phyloP scores from a whole-genome alignment of 2,113 vertebrate species.

The Oryctolagus cuniculus region DNA sequence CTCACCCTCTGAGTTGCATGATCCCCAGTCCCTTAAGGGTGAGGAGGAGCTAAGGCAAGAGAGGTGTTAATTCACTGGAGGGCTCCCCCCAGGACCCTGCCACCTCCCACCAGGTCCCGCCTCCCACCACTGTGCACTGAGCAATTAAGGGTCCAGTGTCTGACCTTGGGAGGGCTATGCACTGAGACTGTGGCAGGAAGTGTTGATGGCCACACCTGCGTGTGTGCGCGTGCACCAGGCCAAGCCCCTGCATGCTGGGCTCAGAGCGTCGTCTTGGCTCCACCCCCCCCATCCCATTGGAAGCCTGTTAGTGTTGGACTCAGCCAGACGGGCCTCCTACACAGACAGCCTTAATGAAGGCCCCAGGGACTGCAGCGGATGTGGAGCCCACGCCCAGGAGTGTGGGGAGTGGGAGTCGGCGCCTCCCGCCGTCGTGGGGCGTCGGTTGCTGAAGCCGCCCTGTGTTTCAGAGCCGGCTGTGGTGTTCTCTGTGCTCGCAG shows the following conservation, averaged over 20 bases:
- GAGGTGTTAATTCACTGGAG: neutral
- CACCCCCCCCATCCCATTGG: neutral
- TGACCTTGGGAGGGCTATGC: neutral
- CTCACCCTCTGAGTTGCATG: neutral
- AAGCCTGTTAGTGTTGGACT: constrained; percentile 40
- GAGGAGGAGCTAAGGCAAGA: too few relatives aligned
- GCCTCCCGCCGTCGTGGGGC: neutral
- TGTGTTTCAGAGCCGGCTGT: neutral
- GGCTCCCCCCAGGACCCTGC: neutral
- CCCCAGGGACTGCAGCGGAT: constrained; percentile 4
- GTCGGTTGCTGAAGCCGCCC: neutral
- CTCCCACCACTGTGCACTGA: too few relatives aligned
- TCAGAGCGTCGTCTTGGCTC: neutral
- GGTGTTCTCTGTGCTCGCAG: neutral
- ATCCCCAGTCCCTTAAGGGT: neutral
- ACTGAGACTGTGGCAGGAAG: neutral
- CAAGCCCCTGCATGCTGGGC: neutral
- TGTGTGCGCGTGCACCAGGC: too few relatives aligned
- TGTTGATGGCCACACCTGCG: neutral
- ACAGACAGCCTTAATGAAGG: constrained; percentile 65
- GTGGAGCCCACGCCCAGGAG: neutral
- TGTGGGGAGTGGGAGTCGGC: neutral
- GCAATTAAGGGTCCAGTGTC: neutral
- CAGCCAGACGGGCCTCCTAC: neutral
- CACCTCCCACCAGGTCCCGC: too few relatives aligned